Base-by-base conservation (phyloP, 2,888 invertebrate genomes). In the Caenorhabditis sp. region DNA sequence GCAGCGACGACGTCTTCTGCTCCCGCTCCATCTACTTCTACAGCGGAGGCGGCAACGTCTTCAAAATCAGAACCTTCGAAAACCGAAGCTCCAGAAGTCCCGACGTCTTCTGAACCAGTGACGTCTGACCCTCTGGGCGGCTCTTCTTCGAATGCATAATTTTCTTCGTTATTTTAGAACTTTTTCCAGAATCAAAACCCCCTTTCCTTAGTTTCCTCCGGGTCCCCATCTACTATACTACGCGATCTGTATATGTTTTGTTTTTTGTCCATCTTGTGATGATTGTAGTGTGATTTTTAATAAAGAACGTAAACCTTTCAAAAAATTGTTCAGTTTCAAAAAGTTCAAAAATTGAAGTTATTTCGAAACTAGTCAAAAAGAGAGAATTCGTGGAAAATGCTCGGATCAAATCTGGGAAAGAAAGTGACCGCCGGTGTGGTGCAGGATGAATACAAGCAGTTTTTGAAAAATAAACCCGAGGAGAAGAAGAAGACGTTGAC, bases 391-490 rank as follows among this genome's bases (percentile, higher is more conserved):
- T 35, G 12, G 38, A 58, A 28, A 66, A 80, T 80, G 80, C 73
- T 80, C 59, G 80, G 80, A 41, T 80, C 73, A n/a, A 80, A 80
- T 49, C 56, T 80, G 35, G 80, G 80, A 19, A 86, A 84, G 59
- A 86, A 82, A 59, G 86, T 86, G 64, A 81, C 81, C 44, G 86
- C 86, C 14, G 69, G 66, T 10, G 69, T 86, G n/a, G 84, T 86
- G 14, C 84, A 84, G 49, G 76, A 86, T 35, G 59, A 82, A 54
- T 86, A 86, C 61, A 84, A 82, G 38, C 74, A 74, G 22, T 86
- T 82, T 70, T 73, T 86, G 61, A 79, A 79, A 49, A 75, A 82
- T 58, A 80, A 79, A 59, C 70, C 70, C 7, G 72, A 70, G 12
- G 68, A 73, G 16, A 59, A 80, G 31, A 76, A 77, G 68, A 82